Percentiles rank a stretch among this genome's conserved stretches.
These are phyloP conservation scores for Lethenteron camtschaticum DNA, from an alignment of 2,113 vertebrate species.

Conservation along the genomic window DNA sequence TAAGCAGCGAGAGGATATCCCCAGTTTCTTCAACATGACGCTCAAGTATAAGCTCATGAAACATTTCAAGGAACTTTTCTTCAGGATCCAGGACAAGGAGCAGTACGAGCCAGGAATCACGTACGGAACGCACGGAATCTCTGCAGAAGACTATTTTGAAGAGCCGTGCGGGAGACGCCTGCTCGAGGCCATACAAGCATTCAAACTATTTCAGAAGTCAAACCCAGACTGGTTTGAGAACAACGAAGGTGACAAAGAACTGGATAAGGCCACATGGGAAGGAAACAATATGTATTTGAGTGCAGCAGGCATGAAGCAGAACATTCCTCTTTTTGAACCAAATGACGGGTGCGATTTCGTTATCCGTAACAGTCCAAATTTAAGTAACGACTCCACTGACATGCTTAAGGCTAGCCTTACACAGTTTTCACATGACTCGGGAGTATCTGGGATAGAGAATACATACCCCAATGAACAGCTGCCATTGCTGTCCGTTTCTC, in stretches of 20 bases:
- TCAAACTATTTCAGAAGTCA: conserved; percentile 34
- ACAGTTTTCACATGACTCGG: too few species aligned
- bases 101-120: conserved; percentile 51
- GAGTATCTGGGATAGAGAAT: too few species aligned
- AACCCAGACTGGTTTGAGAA: conserved; percentile 56
- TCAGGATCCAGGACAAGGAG: conserved; percentile 60
- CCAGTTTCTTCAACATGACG: conserved; percentile 46
- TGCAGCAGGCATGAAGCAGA: too few species aligned
- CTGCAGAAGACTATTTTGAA: conserved; percentile 29
- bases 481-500: too few species aligned
- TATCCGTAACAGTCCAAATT: too few species aligned
- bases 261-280: too few species aligned
- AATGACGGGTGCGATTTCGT: too few species aligned
- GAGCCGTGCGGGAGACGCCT: conserved; percentile 40
- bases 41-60: conserved; percentile 59
- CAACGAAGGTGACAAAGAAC: conserved; percentile 14
- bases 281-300: too few species aligned
- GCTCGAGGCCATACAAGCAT: conserved; percentile 34
- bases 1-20: conserved; percentile 42
- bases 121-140: conserved; percentile 37
- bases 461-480: too few species aligned
- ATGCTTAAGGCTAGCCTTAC: too few species aligned
- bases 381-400: too few species aligned
- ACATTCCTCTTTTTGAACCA: too few species aligned
- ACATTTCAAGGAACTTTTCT: conserved; percentile 66